phyloP scores from a whole-genome alignment of 2,888 invertebrate species.

The Nephrotoma flavescens region DNA sequence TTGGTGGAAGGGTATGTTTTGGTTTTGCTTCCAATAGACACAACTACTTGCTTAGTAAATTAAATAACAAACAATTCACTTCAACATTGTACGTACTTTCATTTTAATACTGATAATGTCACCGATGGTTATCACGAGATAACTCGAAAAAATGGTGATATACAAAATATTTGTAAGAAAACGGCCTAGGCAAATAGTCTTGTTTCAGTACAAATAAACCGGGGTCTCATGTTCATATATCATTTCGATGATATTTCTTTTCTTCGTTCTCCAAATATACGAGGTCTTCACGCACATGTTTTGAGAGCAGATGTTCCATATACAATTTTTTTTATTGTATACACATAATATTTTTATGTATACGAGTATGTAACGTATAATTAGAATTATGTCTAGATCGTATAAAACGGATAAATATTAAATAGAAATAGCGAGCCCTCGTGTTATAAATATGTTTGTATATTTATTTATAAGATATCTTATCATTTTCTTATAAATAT shows the following conservation, averaged over 20 bases:
- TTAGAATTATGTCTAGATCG: not conserved
- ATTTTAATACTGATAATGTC: not conserved
- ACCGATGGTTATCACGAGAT: not conserved
- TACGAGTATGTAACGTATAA: not conserved
- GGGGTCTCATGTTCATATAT: not conserved
- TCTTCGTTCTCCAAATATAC: no score
- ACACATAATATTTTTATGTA: not conserved
- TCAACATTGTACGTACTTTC: not conserved
- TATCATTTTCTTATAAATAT: not conserved
- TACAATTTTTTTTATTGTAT: not conserved
- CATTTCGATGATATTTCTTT: no score
- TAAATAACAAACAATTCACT: not conserved
- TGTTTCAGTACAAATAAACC: not conserved
- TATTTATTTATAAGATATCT: not conserved
- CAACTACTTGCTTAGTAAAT: not conserved
- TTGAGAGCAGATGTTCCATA: not conserved
- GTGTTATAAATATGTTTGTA: not conserved
- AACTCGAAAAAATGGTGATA: not conserved
- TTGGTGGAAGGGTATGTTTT: no score
- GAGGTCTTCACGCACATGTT: not conserved
- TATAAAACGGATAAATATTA: not conserved
- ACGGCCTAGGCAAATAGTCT: no score
- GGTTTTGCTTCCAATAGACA: no score
- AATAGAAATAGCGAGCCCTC: not conserved
- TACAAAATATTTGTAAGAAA: not conserved